Evolutionary conservation across 2,888 invertebrate genomes (phyloP), one percentile per base, ranked within the genome.

Genomic region (Drosophila limbata): DNA sequence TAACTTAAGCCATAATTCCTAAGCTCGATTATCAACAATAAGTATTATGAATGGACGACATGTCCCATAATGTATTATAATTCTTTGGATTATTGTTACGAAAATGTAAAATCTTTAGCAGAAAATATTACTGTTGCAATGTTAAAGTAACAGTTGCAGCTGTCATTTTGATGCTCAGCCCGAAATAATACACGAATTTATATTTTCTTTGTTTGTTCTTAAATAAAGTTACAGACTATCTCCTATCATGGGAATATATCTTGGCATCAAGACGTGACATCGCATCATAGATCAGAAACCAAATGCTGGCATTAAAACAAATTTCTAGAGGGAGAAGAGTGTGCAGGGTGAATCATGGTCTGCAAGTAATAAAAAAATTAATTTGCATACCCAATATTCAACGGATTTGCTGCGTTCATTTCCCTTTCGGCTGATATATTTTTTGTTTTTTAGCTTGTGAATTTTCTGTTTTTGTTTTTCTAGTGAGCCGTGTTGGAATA

Each of bases 361-460:
- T 53, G 55, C 67, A 17, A 21, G 37, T 40, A 73, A 73, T 40
- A 67, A 39, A 62, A 85, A 87, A 79, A 83, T 75, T 76, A 78
- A 88, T 86, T 86, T 88, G 84, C 89, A 88, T 84, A 84, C 67
- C 62, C 75, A 86, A 84, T 79, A 84, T 81, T 77, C 80, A 66
- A 79, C 68, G 81, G 80, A 81, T 79, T 79, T 79, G 64, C 56
- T 62, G 62, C 47, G 64, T 67, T 37, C 11, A 35, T 21, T 70
- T 73, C 60, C 64, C 69, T 44, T 39, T 44, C 52, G 48, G 13
- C 25, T 53, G 28, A 45, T 64, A 8, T 55, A 35, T 63, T 57
- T 31, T 40, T 61, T 48, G 66, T 62, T 51, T 40, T 68, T 19
- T 48, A 48, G 40, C 53, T 17, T 13, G 25, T 40, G 40, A 28